Base-by-base conservation (phyloP, 2,888 invertebrate species). In the Eupithecia subfuscata region DNA sequence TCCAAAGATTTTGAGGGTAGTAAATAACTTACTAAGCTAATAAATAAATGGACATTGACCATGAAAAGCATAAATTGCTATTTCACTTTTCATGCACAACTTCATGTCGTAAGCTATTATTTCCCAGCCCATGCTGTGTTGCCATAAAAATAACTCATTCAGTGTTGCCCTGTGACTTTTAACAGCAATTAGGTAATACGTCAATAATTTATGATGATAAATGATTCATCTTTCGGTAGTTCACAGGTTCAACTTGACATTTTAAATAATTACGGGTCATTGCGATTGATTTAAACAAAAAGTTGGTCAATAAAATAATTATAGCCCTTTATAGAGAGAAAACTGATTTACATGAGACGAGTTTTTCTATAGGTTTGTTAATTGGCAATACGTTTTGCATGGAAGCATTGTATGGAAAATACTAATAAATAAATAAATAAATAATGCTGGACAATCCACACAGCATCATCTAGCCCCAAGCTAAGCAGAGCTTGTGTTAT, bases 211-310 rank as follows among this genome's bases (percentile, higher is more conserved):
- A 71, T 69, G 68, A 64, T 43, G 43, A 25, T 70, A 71, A 76
- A n/a, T 72, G 74, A 72, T 40, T 67, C 37, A 48, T 40, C 69
- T 77, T 70, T 75, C 16, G 65, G 71, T 65, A 69, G 81, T 81
- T 76, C 81, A 84, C 87, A 81, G 78, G 87, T 86, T 87, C 82
- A 82, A 84, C 88, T 88, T 88, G 88, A 88, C 88, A 88, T 88
- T 88, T 84, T 77, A 78, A 78, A 71, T 79, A 82, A 82, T 82
- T 81, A 80, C 69, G 52, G 75, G 81, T 80, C 79, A 79, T 81
- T 84, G 76, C 80, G 80, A 78, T 83, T 84, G 81, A 84, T 86
- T 84, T 81, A 81, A 75, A 43, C 68, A 78, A 79, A 82, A 81
- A 82, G 82, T 82, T 77, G 78, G 74, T 71, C 43, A 43, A 43